phyloP scores from a whole-genome alignment of 2,888 invertebrate species.

The Alloplasta piceator region DNA sequence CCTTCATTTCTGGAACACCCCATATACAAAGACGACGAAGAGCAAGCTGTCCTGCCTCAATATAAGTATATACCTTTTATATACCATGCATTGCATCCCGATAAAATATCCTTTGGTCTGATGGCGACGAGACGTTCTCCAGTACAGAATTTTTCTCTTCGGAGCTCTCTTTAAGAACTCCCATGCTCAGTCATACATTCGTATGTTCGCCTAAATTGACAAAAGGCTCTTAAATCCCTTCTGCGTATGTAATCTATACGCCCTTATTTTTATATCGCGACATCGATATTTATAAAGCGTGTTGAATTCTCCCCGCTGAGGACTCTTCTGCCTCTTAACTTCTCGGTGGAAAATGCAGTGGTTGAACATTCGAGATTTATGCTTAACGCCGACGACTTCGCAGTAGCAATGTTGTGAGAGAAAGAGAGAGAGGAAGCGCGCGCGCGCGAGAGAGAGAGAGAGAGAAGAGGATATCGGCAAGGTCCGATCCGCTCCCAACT shows the following conservation, averaged over 20 bases:
- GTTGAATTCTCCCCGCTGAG: neutral
- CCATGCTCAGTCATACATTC: conserved; percentile 18
- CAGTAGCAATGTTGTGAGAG: conserved; percentile 43
- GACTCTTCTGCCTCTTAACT: conserved; percentile 36
- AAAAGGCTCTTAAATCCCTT: too few species aligned
- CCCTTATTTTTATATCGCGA: too few species aligned
- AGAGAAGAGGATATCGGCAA: conserved; percentile 53
- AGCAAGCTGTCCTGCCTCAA: conserved; percentile 32
- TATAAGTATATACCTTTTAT: neutral
- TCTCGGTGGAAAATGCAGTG: conserved; percentile 51
- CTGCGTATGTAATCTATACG: too few species aligned
- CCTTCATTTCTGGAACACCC: too few species aligned
- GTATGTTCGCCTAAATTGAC: neutral
- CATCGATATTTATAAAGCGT: too few species aligned
- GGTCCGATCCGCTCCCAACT: conserved; percentile 64
- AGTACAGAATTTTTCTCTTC: neutral
- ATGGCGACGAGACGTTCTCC: conserved; percentile 31
- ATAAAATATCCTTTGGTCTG: conserved; percentile 42
- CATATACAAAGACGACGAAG: conserved; percentile 9
- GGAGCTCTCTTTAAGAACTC: conserved; percentile 30
- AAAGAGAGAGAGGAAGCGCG: conserved; percentile 35
- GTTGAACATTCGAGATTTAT: conserved; percentile 58
- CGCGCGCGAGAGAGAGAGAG: conserved; percentile 25
- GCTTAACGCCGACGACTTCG: conserved; percentile 61
- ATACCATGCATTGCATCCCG: neutral